Base-by-base conservation (phyloP, 2,888 invertebrate genomes). In the Aporophyla lueneburgensis region DNA sequence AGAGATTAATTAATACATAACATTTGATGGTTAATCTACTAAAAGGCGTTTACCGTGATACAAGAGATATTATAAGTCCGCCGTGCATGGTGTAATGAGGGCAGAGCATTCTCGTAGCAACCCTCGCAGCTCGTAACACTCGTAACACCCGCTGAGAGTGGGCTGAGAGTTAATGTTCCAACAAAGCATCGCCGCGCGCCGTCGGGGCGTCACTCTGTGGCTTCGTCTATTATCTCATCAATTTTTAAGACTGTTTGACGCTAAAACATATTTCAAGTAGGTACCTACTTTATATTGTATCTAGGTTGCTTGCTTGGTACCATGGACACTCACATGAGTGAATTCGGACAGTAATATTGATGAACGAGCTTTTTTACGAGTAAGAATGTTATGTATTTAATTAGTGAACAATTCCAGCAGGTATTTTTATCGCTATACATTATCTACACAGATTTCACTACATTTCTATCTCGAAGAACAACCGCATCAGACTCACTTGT, bases 221-320 rank as follows among this genome's bases (percentile, higher is more conserved):
- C 56, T 58, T 73, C 58, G 33, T 58, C 14, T 51, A 46, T 53
- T 53, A 80, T 58, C 16, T 53, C 51, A 59, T 78, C n/a, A 58
- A n/a, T n/a, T 58, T 80, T 74, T 27, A 58, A 16, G 46, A 74
- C 63, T 46, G 24, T 24, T 56, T 72, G 3, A 40, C 56, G 56
- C 24, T 61, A 40, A 46, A 66, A 61, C 56, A 49, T 46, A 54
- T 53, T 79, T 40, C 21, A 27, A 59, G 58, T n/a, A n/a, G n/a
- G n/a, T 53, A 76, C 16, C 33, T 68, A 33, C n/a, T 53, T 53
- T 19, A 40, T 43, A 54, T 46, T 21, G 10, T 21, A 24, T 9
- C 9, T 21, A 16, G 12, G 12, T 27, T n/a, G 7, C 14, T 58
- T 43, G 70, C 49, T 19, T 33, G 19, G 51, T 14, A 12, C 51